Conservation (phyloP, 2,113 vertebrate species). For the Poeciliopsis retropinna region DNA sequence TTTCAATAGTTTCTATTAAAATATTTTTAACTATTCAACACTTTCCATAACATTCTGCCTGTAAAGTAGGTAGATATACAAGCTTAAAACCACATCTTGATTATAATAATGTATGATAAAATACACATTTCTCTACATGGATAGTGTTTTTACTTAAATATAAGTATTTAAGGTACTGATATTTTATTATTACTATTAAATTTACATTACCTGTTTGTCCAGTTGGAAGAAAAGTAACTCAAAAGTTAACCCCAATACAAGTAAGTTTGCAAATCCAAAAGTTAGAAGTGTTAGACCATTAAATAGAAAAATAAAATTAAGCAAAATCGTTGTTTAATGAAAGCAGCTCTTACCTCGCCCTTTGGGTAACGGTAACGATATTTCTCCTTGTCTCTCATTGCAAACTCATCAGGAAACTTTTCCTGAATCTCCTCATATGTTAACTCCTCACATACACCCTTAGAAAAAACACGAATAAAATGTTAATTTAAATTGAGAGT, state of each 20-base stretch:
- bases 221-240: too few species aligned
- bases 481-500: not conserved
- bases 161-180: too few species aligned
- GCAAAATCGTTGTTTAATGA: not conserved
- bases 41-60: too few species aligned
- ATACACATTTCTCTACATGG: too few species aligned
- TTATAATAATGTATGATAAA: too few species aligned
- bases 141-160: too few species aligned
- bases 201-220: too few species aligned
- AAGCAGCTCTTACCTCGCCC: slow-evolving; percentile 82
- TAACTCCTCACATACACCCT: slow-evolving; percentile 93
- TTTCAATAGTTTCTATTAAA: too few species aligned
- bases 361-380: slow-evolving; percentile 94
- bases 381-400: slow-evolving; percentile 91
- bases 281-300: not conserved
- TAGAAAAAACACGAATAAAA: not conserved
- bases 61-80: too few species aligned
- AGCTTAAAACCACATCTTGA: too few species aligned
- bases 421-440: slow-evolving; percentile 93
- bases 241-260: too few species aligned
- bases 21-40: too few species aligned
- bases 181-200: not conserved
- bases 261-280: not conserved
- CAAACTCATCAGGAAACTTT: slow-evolving; percentile 86
- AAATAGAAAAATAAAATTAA: not conserved